Base-by-base conservation (phyloP, 2,113 vertebrate genomes). In the Percina caprodes region DNA sequence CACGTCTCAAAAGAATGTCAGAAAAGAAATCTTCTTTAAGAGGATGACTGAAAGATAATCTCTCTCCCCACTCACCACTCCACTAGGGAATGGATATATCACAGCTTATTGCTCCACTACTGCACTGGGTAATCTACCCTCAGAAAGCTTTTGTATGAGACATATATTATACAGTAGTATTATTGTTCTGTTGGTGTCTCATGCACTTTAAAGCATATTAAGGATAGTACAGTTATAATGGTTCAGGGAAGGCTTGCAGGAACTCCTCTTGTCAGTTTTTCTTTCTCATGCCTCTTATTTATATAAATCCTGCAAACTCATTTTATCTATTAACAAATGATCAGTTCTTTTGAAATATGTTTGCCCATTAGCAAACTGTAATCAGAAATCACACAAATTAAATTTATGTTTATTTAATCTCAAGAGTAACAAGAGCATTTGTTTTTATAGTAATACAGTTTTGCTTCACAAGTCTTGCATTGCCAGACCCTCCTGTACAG, bases 11-110 rank as follows among this genome's bases (percentile, higher is more conserved):
- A 49, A 63, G 51, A 21, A 61, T 3, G 6, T 39, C 14, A 62
- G 30, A 26, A 19, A 42, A 76, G 23, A 80, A 33, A 69, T 42
- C 18, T 68, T 23, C 70, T 54, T 48, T 61, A 66, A 35, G 9
- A 66, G 71, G 46, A 67, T 39, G 63, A 70, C 8, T 75, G 48
- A 45, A 55, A 69, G 58, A 48, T 69, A 45, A 59, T 75, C 42
- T 51, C 18, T 63, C 23, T 26, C 13, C 30, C 24, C 45, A 39
- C 18, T 69, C 49, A 62, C 30, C 11, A 13, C 18, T 39, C 33
- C 60, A 58, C 51, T 42, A 56, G 58, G 24, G 26, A 45, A 1
- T 51, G 48, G 21, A 60, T n/a, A 16, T 33, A 24, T 33, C 24
- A 58, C 33, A 46, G 45, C 2, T 65, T 16, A 74, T 6, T 74